A percentile compares a stretch with the other conserved stretches of the same genome.
Conservation (phyloP, 2,888 invertebrate species). For the Cotesia congregata region DNA sequence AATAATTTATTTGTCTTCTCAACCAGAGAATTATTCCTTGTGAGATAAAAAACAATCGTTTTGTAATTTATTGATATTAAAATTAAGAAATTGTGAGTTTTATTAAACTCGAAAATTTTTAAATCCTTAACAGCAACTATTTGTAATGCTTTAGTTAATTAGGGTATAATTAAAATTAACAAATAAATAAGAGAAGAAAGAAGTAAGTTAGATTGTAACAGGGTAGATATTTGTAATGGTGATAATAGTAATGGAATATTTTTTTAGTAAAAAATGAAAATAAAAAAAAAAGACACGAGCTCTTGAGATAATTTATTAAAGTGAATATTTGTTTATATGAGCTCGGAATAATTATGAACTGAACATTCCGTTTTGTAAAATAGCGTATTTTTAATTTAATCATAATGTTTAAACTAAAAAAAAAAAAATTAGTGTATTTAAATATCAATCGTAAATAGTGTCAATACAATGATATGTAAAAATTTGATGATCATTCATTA, state of each 20-base stretch:
- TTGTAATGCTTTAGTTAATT: not conserved
- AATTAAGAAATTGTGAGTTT: not conserved
- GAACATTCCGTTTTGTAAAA: not conserved
- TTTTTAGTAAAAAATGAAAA: slow-evolving; percentile 12
- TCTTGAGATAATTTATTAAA: slow-evolving; percentile 9
- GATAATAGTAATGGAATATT: slow-evolving; percentile 24
- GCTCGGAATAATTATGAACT: not conserved
- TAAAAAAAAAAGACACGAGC: not conserved
- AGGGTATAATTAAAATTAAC: not conserved
- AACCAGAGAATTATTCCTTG: not conserved
- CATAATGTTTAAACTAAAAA: not conserved
- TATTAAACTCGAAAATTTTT: not conserved
- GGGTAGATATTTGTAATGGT: slow-evolving; percentile 29
- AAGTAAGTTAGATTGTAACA: slow-evolving; percentile 24
- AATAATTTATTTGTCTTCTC: slow-evolving; percentile 13
- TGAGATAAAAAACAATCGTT: not conserved
- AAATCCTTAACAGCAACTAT: not conserved
- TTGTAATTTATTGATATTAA: not conserved
- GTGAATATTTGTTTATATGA: slow-evolving; percentile 9
- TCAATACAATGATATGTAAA: not conserved
- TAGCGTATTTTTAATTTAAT: not conserved
- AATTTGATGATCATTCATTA: slow-evolving; percentile 12
- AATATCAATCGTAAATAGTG: slow-evolving; percentile 10
- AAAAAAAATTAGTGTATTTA: not conserved
- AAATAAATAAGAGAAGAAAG: not conserved